These are phyloP conservation scores for Uloborus diversus DNA, from an alignment of 1,140 invertebrate species.

Conservation along the genomic window DNA sequence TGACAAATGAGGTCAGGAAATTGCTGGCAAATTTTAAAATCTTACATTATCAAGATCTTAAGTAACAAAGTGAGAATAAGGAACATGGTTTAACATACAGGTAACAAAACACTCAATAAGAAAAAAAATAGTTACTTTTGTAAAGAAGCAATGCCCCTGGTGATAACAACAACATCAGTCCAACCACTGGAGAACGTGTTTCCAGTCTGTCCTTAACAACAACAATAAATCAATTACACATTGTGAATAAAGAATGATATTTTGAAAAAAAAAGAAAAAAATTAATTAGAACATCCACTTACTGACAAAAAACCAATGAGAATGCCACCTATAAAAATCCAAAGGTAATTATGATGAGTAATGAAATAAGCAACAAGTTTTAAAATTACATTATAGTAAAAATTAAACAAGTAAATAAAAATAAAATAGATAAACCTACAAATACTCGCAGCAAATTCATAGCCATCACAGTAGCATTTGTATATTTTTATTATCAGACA, in stretches of 20 bases:
- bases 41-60: too few species aligned
- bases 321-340: constrained; percentile 28
- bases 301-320: constrained; percentile 41
- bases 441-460: too few species aligned
- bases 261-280: not conserved
- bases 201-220: constrained; percentile 30
- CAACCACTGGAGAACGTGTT: constrained; percentile 48
- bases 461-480: too few species aligned
- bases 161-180: constrained; percentile 25
- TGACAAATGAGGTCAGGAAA: too few species aligned
- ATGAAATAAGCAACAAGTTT: not conserved
- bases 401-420: not conserved
- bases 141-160: constrained; percentile 29
- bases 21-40: too few species aligned
- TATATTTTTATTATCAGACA: too few species aligned
- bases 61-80: too few species aligned
- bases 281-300: not conserved
- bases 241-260: not conserved
- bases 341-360: not conserved
- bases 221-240: constrained; percentile 60
- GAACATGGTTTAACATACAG: too few species aligned
- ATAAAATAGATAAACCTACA: too few species aligned
- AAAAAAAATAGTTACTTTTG: constrained; percentile 41
- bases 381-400: not conserved
- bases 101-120: too few species aligned